Percentiles rank a stretch among this genome's conserved stretches.
phyloP scores from a whole-genome alignment of 2,113 vertebrate species.

The Mastomys coucha region DNA sequence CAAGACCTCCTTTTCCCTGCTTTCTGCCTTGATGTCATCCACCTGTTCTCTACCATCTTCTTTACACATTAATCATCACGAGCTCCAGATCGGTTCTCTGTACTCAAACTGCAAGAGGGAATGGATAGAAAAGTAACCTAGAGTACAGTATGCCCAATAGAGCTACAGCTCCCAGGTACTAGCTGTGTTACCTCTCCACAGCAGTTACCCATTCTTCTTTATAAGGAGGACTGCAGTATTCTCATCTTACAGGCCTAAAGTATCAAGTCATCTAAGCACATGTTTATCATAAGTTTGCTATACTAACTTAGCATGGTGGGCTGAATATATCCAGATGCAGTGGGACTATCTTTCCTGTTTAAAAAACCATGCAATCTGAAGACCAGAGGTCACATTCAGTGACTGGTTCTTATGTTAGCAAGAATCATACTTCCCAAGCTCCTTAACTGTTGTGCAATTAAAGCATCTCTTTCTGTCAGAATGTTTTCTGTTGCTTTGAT shows the following conservation, averaged over 20 bases:
- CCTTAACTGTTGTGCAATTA: neutral
- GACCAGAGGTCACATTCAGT: neutral
- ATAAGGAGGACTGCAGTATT: neutral
- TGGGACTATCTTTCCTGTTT: neutral
- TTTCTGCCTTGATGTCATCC: too few species aligned
- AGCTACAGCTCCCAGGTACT: too few species aligned
- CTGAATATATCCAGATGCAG: neutral
- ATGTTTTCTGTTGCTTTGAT: neutral
- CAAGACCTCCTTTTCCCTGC: fast-evolving
- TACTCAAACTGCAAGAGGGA: neutral
- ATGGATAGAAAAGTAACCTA: neutral
- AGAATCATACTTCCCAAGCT: neutral
- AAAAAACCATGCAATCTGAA: neutral
- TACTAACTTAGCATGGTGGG: neutral
- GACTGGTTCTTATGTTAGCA: neutral
- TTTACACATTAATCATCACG: neutral
- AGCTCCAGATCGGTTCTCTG: neutral
- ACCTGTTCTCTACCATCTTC: neutral
- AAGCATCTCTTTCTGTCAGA: neutral
- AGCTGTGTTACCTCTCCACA: neutral
- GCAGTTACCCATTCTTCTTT: neutral
- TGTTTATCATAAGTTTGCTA: neutral
- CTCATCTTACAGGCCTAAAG: neutral
- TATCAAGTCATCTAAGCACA: neutral
- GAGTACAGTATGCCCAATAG: neutral